phyloP scores from a whole-genome alignment of 2,113 vertebrate genomes.

The Coreoperca whiteheadi region DNA sequence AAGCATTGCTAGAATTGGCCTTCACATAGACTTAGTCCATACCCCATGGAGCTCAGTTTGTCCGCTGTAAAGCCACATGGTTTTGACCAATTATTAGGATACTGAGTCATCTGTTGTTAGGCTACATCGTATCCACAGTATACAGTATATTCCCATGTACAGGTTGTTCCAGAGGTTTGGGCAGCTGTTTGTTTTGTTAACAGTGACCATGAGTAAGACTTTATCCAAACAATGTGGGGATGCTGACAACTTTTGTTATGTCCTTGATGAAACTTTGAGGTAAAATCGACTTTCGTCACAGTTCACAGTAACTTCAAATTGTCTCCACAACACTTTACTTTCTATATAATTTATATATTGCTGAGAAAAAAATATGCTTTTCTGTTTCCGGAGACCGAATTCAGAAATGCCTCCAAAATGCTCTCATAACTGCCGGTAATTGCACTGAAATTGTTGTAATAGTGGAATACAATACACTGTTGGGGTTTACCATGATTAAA shows the following conservation, averaged over 20 bases:
- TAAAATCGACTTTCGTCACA: constrained; percentile 12
- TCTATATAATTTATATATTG: neutral
- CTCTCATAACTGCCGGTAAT: constrained; percentile 9
- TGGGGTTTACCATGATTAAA: too few relatives aligned
- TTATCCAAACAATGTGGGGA: neutral
- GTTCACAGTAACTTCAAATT: neutral
- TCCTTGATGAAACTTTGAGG: constrained; percentile 12
- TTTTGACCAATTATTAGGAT: neutral
- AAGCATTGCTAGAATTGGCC: neutral
- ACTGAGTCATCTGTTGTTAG: constrained; percentile 5
- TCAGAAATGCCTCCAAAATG: neutral
- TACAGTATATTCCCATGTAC: neutral
- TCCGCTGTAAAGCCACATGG: neutral
- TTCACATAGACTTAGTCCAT: neutral
- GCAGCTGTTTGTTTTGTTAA: constrained; percentile 9
- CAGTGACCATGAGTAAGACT: neutral
- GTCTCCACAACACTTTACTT: constrained; percentile 4
- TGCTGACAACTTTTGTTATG: neutral
- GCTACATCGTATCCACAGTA: neutral
- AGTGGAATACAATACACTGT: neutral
- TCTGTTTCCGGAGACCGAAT: neutral
- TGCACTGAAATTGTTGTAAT: neutral
- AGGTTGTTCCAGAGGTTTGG: neutral
- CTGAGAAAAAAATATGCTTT: neutral
- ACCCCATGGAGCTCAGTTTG: constrained; percentile 1